phyloP scores from a whole-genome alignment of 2,888 invertebrate species.

The Xestia xanthographa region DNA sequence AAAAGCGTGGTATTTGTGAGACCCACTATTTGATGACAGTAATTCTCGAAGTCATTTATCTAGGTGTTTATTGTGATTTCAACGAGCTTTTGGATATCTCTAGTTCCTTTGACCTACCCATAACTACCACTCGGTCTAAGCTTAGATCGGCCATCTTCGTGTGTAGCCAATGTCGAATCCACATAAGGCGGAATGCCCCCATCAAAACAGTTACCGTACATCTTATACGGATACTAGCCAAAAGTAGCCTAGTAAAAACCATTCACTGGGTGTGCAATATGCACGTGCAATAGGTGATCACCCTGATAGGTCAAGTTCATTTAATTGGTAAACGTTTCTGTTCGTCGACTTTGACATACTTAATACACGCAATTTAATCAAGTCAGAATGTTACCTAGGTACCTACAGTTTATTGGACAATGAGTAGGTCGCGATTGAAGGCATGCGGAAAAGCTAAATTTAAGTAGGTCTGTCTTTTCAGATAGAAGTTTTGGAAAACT shows the following conservation, averaged over 20 bases:
- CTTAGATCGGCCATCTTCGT: background rate
- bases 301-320: conserved; percentile 50
- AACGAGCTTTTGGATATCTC: background rate
- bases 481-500: background rate
- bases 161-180: background rate
- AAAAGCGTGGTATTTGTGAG: background rate
- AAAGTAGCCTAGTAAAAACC: background rate
- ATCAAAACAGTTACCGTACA: background rate
- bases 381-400: conserved; percentile 2
- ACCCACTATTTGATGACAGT: background rate
- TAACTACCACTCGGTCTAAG: background rate
- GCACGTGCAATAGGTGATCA: conserved; percentile 40
- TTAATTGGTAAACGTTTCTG: conserved; percentile 28
- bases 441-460: background rate
- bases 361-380: conserved; percentile 16
- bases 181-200: background rate
- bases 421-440: too few species aligned
- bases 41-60: background rate
- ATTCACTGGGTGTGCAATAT: conserved; percentile 11
- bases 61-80: background rate
- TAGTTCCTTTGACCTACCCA: background rate
- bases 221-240: background rate
- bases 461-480: background rate
- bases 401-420: background rate
- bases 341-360: conserved; percentile 52